Conservation (phyloP, 2,888 invertebrate genomes). For the Agrochola lychnidis region DNA sequence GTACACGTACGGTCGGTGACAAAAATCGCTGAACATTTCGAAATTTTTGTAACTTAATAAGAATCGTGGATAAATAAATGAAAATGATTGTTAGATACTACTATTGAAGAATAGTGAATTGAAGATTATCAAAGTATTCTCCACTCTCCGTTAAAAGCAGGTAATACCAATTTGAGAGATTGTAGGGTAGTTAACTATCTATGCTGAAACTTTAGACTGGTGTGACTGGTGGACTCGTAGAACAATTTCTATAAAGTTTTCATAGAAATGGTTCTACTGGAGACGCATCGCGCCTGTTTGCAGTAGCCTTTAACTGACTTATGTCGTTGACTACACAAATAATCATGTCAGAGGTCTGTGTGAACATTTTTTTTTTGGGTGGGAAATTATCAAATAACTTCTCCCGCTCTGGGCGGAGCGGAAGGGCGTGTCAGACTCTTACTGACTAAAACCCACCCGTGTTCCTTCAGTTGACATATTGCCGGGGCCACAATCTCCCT, state of each 20-base stretch:
- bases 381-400: too few relatives aligned
- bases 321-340: neutral
- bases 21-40: too few relatives aligned
- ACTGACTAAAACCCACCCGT: too few relatives aligned
- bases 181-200: neutral
- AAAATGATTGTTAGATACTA: neutral
- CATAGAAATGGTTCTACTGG: too few relatives aligned
- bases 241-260: too few relatives aligned
- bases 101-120: neutral
- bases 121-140: neutral
- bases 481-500: too few relatives aligned
- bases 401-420: too few relatives aligned
- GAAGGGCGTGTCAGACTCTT: too few relatives aligned
- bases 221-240: too few relatives aligned
- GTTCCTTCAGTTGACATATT: too few relatives aligned
- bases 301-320: neutral
- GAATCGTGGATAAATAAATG: neutral
- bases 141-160: neutral
- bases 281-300: too few relatives aligned
- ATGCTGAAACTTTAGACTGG: neutral
- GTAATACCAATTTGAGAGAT: neutral
- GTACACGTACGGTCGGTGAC: neutral
- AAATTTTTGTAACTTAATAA: neutral
- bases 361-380: too few relatives aligned
- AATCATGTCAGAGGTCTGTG: neutral